Evolutionary conservation across 2,797 vertebrate genomes (phyloP).

Genomic region (Danio jaintianensis): DNA sequence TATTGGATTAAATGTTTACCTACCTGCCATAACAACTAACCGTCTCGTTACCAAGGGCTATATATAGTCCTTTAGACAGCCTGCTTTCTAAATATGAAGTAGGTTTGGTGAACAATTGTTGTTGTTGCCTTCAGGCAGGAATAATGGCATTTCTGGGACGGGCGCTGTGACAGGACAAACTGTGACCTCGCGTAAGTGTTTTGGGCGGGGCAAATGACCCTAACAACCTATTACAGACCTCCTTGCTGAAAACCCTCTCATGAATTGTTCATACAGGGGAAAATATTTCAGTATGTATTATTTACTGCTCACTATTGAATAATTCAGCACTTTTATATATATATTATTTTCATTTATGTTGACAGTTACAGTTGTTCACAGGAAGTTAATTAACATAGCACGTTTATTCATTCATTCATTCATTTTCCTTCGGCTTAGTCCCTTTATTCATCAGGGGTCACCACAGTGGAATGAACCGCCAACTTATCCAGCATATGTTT

Average conservation of each 20-base stretch:
- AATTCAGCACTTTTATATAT: not conserved
- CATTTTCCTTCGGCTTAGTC: too few relatives aligned
- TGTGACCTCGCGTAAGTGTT: not conserved
- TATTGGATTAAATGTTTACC: constrained; percentile 37
- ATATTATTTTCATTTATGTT: not conserved
- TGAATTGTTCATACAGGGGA: not conserved
- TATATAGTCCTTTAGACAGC: not conserved
- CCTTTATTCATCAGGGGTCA: too few relatives aligned
- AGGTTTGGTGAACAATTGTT: not conserved
- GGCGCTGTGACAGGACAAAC: not conserved
- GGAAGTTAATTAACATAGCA: not conserved
- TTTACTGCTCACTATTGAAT: not conserved
- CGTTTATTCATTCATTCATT: too few relatives aligned
- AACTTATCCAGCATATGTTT: too few relatives aligned
- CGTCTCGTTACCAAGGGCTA: not conserved
- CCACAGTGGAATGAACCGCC: too few relatives aligned
- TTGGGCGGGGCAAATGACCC: not conserved
- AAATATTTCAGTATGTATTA: not conserved
- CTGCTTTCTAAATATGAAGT: not conserved
- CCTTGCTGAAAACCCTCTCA: not conserved
- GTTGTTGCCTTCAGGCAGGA: not conserved
- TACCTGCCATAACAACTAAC: constrained; percentile 54
- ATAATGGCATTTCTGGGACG: constrained; percentile 15
- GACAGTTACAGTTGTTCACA: not conserved
- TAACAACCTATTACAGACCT: not conserved